Conservation (phyloP, 1,140 invertebrate species). For the Babylonia areolata region DNA sequence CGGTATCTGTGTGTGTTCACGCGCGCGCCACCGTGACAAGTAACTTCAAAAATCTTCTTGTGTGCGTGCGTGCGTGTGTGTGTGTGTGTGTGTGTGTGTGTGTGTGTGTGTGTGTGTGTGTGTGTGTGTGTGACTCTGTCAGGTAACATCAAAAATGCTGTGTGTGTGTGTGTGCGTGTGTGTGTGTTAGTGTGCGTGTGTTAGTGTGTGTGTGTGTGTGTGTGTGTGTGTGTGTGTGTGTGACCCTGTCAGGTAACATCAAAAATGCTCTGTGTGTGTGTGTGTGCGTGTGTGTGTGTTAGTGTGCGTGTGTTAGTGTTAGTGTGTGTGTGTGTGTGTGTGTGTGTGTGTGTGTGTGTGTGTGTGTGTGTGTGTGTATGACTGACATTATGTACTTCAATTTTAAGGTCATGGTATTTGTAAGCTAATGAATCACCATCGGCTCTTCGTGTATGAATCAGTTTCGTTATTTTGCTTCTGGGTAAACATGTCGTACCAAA, state of each 20-base stretch:
- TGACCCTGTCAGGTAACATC: too few species aligned
- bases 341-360: too few species aligned
- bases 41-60: too few species aligned
- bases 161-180: neutral
- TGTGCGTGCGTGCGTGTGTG: neutral
- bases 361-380: too few species aligned
- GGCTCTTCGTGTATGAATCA: too few species aligned
- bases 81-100: neutral
- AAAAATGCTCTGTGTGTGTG: neutral
- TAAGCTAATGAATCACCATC: too few species aligned
- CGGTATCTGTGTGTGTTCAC: neutral
- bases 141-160: neutral
- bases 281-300: neutral
- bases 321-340: too few species aligned
- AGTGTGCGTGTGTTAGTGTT: too few species aligned
- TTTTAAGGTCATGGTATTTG: too few species aligned
- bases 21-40: neutral
- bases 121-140: neutral
- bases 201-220: neutral
- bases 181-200: neutral
- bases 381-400: too few species aligned
- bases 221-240: neutral
- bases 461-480: too few species aligned
- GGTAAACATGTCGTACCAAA: too few species aligned
- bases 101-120: neutral